These are phyloP conservation scores for Dolichopus griseipennis DNA, from an alignment of 2,888 invertebrate species.

Conservation along the genomic window DNA sequence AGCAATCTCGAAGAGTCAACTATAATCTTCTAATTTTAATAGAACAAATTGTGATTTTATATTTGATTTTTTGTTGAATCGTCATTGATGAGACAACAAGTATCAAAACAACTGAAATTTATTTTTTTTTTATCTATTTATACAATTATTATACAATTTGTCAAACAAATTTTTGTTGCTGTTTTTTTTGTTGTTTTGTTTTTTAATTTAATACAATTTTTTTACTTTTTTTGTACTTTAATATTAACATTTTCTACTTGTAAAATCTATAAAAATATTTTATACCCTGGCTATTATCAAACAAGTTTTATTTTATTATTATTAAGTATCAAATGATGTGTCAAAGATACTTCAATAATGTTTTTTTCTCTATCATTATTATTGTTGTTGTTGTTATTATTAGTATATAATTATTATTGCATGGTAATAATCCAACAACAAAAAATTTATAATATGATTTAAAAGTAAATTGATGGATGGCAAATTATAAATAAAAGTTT, in stretches of 20 bases:
- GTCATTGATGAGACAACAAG: too few species aligned
- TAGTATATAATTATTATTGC: background rate
- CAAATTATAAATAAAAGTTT: background rate
- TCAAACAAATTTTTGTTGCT: background rate
- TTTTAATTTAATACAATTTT: background rate
- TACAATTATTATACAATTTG: background rate
- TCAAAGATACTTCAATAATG: background rate
- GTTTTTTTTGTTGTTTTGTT: background rate
- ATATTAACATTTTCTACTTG: too few species aligned
- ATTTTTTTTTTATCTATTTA: background rate
- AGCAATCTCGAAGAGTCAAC: too few species aligned
- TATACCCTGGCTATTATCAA: too few species aligned
- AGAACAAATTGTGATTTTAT: too few species aligned
- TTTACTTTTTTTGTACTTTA: too few species aligned
- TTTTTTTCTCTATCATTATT: background rate
- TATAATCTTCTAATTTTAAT: too few species aligned
- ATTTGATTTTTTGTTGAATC: too few species aligned
- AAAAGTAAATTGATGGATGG: background rate
- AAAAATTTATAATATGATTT: background rate
- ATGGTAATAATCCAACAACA: background rate
- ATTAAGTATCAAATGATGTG: background rate
- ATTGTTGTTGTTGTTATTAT: background rate
- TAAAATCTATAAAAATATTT: too few species aligned
- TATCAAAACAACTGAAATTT: too few species aligned
- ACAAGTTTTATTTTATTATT: background rate